phyloP scores from a whole-genome alignment of 2,113 vertebrate genomes.

The Mirounga angustirostris region DNA sequence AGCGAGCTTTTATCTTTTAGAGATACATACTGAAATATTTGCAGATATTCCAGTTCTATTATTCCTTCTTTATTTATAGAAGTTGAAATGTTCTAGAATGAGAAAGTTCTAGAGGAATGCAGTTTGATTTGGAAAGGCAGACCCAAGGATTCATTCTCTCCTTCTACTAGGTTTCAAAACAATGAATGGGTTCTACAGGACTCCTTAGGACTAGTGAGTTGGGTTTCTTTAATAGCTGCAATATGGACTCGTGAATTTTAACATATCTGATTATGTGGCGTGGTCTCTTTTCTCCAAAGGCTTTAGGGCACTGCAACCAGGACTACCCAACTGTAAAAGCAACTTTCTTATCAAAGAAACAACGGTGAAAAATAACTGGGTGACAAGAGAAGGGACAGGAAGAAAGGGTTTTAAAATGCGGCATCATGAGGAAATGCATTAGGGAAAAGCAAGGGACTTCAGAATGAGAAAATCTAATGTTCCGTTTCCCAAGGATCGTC shows the following conservation, averaged over 20 bases:
- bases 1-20: background rate
- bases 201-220: background rate
- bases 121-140: background rate
- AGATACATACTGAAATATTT: background rate
- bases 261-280: background rate
- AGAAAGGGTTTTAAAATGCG: background rate
- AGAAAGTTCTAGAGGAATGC: background rate
- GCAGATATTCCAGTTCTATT: background rate
- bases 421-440: background rate
- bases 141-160: background rate
- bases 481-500: background rate
- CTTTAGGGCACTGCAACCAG: background rate
- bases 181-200: background rate
- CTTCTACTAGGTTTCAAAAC: background rate
- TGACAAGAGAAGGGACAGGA: background rate
- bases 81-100: background rate
- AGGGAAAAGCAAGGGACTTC: slow-evolving; percentile 3
- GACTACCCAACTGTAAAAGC: background rate
- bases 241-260: slow-evolving; percentile 20
- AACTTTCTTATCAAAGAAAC: background rate
- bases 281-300: background rate
- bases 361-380: background rate
- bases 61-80: background rate
- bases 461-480: background rate
- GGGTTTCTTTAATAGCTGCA: background rate